Conservation (phyloP, 2,113 vertebrate species). For the Ochotona curzoniae region DNA sequence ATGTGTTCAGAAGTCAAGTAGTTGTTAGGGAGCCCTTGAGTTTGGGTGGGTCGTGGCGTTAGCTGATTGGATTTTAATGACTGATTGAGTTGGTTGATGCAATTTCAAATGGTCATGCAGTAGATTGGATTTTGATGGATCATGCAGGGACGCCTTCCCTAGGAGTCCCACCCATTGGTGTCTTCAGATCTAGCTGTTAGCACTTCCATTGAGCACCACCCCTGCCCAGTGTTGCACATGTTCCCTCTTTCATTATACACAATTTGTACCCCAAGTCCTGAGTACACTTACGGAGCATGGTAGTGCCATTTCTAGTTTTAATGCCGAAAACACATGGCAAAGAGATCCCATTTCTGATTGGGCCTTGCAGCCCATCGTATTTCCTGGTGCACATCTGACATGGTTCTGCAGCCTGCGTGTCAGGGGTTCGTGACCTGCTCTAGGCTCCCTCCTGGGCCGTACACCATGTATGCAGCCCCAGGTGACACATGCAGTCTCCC, state of each 20-base stretch:
- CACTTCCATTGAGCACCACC: not conserved
- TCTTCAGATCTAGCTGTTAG: not conserved
- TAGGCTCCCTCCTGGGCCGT: not conserved
- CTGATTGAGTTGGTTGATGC: no score
- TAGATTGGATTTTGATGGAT: not conserved
- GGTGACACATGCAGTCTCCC: not conserved
- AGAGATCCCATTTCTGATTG: not conserved
- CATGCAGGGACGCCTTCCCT: not conserved
- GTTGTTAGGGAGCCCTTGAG: not conserved
- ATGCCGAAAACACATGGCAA: slow-evolving; percentile 13
- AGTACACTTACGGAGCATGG: not conserved
- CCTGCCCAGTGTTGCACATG: not conserved
- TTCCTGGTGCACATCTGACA: not conserved
- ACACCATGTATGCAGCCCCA: not conserved
- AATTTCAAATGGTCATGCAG: not conserved
- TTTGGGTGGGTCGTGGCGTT: not conserved
- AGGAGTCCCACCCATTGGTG: not conserved
- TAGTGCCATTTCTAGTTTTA: slow-evolving; percentile 2
- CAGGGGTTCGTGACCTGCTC: not conserved
- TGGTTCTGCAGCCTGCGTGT: not conserved
- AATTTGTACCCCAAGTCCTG: not conserved
- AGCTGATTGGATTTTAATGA: not conserved
- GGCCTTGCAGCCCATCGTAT: not conserved
- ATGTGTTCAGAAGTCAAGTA: slow-evolving; percentile 39
- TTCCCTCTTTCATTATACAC: no score